phyloP scores from a whole-genome alignment of 2,888 invertebrate genomes.

The Lithophane ornitopus region DNA sequence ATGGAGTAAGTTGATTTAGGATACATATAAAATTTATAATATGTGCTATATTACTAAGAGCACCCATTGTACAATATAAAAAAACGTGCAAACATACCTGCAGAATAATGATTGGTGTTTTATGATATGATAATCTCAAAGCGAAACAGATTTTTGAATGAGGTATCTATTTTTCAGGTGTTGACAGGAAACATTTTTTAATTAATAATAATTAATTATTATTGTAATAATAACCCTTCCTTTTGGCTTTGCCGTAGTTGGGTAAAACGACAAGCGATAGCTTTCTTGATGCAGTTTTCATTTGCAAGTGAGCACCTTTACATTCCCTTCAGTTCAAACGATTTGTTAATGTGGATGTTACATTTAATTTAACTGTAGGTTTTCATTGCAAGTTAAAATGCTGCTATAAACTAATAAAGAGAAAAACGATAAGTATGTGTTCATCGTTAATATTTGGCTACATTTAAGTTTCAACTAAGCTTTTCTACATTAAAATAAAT shows the following conservation, averaged over 20 bases:
- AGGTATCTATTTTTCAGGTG: conserved; percentile 20
- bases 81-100: conserved; percentile 38
- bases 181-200: conserved; percentile 16
- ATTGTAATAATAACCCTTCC: not conserved
- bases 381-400: conserved; percentile 43
- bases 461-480: conserved; percentile 45
- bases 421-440: conserved; percentile 48
- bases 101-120: conserved; percentile 39
- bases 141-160: conserved; percentile 25
- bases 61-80: conserved; percentile 63
- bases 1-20: conserved; percentile 49
- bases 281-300: conserved; percentile 34
- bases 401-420: conserved; percentile 36
- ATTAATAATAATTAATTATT: conserved; percentile 4
- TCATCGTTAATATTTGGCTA: conserved; percentile 56
- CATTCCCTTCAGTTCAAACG: conserved; percentile 67
- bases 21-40: conserved; percentile 36
- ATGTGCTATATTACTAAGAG: conserved; percentile 53
- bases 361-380: conserved; percentile 57
- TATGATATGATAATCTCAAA: conserved; percentile 21
- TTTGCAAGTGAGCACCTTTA: conserved; percentile 55
- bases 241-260: too few relatives aligned
- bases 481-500: conserved; percentile 56
- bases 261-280: conserved; percentile 19
- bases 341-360: conserved; percentile 55